Conservation (phyloP, 2,797 vertebrate genomes). For the Alcedo atthis region DNA sequence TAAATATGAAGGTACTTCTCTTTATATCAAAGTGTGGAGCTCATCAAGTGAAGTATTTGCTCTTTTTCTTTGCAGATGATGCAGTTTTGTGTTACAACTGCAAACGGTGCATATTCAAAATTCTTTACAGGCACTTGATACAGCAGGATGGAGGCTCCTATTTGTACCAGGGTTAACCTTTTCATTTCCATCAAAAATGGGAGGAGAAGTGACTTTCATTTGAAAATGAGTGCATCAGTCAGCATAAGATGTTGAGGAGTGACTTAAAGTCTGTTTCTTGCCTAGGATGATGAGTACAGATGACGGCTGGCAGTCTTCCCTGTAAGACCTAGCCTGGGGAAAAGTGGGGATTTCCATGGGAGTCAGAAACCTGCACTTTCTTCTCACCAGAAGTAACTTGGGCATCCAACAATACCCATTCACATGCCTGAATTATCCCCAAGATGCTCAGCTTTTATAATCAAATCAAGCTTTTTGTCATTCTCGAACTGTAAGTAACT, state of each 20-base stretch:
- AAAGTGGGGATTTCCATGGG: background rate
- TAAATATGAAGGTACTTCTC: background rate
- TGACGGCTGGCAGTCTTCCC: background rate
- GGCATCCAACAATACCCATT: background rate
- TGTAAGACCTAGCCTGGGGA: background rate
- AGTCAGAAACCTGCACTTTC: background rate
- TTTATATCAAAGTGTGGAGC: background rate
- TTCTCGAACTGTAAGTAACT: background rate
- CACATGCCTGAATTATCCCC: background rate
- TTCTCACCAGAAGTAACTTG: background rate
- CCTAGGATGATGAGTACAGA: background rate
- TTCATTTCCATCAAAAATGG: background rate
- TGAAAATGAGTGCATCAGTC: background rate
- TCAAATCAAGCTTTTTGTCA: constrained; percentile 9
- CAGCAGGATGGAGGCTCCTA: background rate
- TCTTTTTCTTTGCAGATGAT: background rate
- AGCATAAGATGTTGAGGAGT: background rate
- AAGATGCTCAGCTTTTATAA: background rate
- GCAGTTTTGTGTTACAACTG: background rate
- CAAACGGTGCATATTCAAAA: background rate
- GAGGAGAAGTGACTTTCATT: background rate
- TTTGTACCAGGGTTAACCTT: background rate
- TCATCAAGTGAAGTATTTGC: background rate
- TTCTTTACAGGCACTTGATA: background rate
- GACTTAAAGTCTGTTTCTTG: background rate